Evolutionary conservation across 2,888 invertebrate genomes (phyloP).

Genomic region (Protonemura montana): DNA sequence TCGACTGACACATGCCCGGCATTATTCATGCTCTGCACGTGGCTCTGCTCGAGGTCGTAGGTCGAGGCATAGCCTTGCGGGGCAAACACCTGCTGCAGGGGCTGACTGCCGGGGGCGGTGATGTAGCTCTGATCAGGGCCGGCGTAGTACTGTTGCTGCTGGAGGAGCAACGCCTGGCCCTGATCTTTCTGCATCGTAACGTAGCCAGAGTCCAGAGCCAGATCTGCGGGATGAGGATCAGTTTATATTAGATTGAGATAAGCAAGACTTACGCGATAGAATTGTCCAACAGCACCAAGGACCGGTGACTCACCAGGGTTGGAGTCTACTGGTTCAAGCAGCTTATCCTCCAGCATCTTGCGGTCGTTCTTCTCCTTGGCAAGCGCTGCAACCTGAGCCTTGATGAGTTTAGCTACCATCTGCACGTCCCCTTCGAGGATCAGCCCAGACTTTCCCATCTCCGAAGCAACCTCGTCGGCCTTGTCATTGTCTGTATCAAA

Average conservation of each 20-base stretch:
- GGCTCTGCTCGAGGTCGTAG: neutral
- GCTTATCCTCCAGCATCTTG: constrained; percentile 67
- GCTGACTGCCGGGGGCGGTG: neutral
- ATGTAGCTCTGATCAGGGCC: neutral
- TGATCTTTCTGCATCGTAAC: constrained; percentile 54
- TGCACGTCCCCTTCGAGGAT: constrained; percentile 95
- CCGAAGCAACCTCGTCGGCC: constrained; percentile 92
- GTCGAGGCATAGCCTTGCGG: constrained; percentile 9
- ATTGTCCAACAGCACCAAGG: too few species aligned
- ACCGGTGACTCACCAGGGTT: constrained; percentile 2
- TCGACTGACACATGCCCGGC: neutral
- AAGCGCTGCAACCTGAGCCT: constrained; percentile 84
- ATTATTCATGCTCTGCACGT: too few species aligned
- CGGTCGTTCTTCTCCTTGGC: constrained; percentile 71
- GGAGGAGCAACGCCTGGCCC: constrained; percentile 48
- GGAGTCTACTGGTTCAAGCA: constrained; percentile 52
- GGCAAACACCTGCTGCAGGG: constrained; percentile 26
- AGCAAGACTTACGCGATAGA: too few species aligned
- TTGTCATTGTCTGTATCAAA: constrained; percentile 92
- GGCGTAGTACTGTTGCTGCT: constrained; percentile 44
- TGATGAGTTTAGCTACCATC: constrained; percentile 88
- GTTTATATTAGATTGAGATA: neutral
- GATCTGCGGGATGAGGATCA: constrained; percentile 45
- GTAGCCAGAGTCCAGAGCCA: constrained; percentile 54
- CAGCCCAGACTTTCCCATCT: constrained; percentile 94